A percentile compares a stretch with the other conserved stretches of the same genome.
Conservation (phyloP, 2,797 vertebrate species). For the Dendrocincla fuliginosa region DNA sequence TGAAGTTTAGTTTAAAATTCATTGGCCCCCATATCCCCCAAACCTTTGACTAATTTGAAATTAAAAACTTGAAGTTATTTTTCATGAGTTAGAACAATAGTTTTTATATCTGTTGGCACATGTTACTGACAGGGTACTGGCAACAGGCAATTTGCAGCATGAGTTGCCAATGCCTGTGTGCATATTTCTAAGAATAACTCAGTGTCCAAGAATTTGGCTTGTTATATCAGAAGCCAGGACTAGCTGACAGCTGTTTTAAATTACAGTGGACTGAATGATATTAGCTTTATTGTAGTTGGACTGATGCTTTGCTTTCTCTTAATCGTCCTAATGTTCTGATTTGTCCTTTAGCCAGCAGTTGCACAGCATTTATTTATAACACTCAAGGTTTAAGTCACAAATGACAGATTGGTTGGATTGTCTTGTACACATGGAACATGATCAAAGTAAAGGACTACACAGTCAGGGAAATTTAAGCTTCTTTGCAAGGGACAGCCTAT, state of each 20-base stretch:
- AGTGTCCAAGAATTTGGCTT: slow-evolving; percentile 81
- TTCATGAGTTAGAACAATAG: slow-evolving; percentile 76
- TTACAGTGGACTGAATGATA: slow-evolving; percentile 71
- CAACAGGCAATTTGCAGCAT: slow-evolving; percentile 71
- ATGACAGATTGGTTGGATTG: slow-evolving; percentile 68
- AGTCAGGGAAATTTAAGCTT: slow-evolving; percentile 50
- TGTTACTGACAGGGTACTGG: slow-evolving; percentile 76
- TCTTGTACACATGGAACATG: slow-evolving; percentile 60
- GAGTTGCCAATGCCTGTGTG: slow-evolving; percentile 74
- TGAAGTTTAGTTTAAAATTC: slow-evolving; percentile 9
- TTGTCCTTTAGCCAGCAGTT: slow-evolving; percentile 62
- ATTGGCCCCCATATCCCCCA: background rate
- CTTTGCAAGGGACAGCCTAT: slow-evolving; percentile 56
- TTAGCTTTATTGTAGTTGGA: slow-evolving; percentile 74
- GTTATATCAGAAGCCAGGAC: slow-evolving; percentile 73
- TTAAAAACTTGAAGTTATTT: slow-evolving; percentile 74
- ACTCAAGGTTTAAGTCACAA: slow-evolving; percentile 64
- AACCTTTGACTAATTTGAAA: slow-evolving; percentile 71
- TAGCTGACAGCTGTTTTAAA: slow-evolving; percentile 77
- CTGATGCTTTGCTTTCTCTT: slow-evolving; percentile 57
- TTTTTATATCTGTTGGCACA: slow-evolving; percentile 75
- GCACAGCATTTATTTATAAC: slow-evolving; percentile 72
- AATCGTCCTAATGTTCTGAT: slow-evolving; percentile 68
- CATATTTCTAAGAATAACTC: slow-evolving; percentile 84
- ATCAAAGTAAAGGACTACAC: slow-evolving; percentile 63